Percentiles rank a stretch among this genome's conserved stretches.
phyloP scores from a whole-genome alignment of 2,888 invertebrate genomes.

The Leptopilina drosophilae region DNA sequence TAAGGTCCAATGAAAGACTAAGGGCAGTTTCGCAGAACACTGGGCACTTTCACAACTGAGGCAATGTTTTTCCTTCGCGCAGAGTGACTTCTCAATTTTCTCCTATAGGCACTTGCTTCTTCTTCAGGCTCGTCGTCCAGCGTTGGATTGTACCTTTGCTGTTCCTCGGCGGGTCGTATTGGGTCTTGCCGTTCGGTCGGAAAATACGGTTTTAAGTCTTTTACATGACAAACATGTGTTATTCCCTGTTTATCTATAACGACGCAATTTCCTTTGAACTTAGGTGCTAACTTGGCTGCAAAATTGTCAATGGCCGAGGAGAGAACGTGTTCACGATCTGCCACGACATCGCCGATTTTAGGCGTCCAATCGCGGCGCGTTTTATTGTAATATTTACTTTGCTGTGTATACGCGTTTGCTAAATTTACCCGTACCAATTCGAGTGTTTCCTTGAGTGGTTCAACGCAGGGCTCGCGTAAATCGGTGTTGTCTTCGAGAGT shows the following conservation, averaged over 20 bases:
- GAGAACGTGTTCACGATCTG: not conserved
- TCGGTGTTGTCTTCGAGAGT: too few species aligned
- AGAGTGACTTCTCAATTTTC: too few species aligned
- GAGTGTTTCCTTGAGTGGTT: not conserved
- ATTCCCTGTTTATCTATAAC: too few species aligned
- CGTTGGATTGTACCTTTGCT: too few species aligned
- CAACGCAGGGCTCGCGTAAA: not conserved
- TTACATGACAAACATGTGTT: not conserved
- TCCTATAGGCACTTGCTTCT: too few species aligned
- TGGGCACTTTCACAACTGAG: too few species aligned
- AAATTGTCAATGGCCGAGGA: not conserved
- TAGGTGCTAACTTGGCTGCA: slow-evolving; percentile 19
- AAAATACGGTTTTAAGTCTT: not conserved
- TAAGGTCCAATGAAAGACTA: too few species aligned
- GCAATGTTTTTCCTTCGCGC: too few species aligned
- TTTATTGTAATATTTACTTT: slow-evolving; percentile 9
- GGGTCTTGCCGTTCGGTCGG: not conserved
- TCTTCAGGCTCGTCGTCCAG: too few species aligned
- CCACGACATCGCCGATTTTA: not conserved
- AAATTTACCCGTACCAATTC: too few species aligned
- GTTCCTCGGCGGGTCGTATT: too few species aligned
- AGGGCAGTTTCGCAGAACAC: too few species aligned
- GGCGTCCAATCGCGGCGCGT: slow-evolving; percentile 11
- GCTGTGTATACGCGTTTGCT: not conserved
- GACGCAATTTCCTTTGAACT: not conserved